These are phyloP conservation scores for Parascotia fuliginaria DNA, from an alignment of 2,888 invertebrate genomes.

Conservation along the genomic window DNA sequence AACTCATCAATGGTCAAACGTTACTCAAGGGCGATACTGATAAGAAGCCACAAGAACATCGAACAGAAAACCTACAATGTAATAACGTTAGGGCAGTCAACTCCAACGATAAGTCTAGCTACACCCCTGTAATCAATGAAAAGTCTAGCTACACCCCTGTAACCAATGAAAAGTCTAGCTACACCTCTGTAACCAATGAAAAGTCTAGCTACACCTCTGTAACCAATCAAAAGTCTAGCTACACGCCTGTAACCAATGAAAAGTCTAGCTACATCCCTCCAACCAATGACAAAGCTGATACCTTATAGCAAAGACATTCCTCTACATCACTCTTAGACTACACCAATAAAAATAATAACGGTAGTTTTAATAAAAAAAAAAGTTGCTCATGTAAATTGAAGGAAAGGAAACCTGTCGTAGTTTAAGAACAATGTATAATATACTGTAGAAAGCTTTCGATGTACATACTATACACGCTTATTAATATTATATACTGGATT, in stretches of 20 bases:
- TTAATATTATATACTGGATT: constrained; percentile 13
- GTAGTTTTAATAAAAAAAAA: constrained; percentile 66
- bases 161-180: constrained; percentile 30
- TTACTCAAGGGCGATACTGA: constrained; percentile 42
- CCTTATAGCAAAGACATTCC: constrained; percentile 78
- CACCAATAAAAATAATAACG: constrained; percentile 56
- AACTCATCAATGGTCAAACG: constrained; percentile 67
- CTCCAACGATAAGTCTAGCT: constrained; percentile 29
- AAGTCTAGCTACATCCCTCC: constrained; percentile 28
- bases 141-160: too few relatives aligned
- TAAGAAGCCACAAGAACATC: constrained; percentile 42
- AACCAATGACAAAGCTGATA: constrained; percentile 60
- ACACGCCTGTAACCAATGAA: constrained; percentile 23
- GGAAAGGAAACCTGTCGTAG: constrained; percentile 74
- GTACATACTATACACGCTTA: constrained; percentile 33
- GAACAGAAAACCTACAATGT: constrained; percentile 40
- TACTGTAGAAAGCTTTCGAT: constrained; percentile 27
- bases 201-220: too few relatives aligned
- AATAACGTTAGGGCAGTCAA: constrained; percentile 45
- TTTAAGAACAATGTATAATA: constrained; percentile 46
- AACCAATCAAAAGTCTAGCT: constrained; percentile 30
- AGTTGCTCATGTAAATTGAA: constrained; percentile 77
- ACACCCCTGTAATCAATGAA: constrained; percentile 47
- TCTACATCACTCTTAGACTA: constrained; percentile 69
- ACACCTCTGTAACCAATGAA: constrained; percentile 47